Evolutionary conservation across 2,888 invertebrate genomes (phyloP), one percentile per base, ranked within the genome.

Genomic region (Biston betularia): DNA sequence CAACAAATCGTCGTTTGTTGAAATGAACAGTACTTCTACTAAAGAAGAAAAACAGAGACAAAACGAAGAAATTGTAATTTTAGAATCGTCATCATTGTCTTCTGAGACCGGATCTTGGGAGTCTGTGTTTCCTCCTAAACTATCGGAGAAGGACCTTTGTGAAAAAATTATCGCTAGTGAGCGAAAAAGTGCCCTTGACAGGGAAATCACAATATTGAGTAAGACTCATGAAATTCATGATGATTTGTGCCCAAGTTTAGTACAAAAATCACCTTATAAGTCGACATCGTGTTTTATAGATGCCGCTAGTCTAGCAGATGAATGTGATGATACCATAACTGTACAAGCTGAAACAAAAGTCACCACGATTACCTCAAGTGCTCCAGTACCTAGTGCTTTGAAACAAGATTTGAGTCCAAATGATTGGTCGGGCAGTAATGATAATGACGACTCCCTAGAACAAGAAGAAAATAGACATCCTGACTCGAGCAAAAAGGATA

Each of bases 281-380:
- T 81, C 86, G 33, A 82, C 85, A 2, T 82, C 95, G 67, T 97
- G 96, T 83, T 97, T 97, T 77, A 97, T 97, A 73, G 97, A 97
- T 84, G 97, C 97, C 14, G 96, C 97, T 8, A 96, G 95, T 80
- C 89, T 97, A 71, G 95, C 95, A 33, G 97, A 97, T 83, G 97
- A 97, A 80, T 95, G 94, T 65, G 95, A 96, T 73, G 79, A 85
- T 14, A 76, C 83, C 11, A 82, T 81, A 7, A 70, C 77, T 65
- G 65, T 77, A 63, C 71, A 75, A 57, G 63, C 35, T 35, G 68
- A 71, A 57, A 53, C 56, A 14, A 78, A 65, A 44, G 71, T 76
- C 57, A 34, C 58, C 45, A 38, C 42, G 12, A 44, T 6, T 44
- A 9, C 48, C 0, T 8, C 42, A n/a, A 89, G 85, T 77, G 81